Evolutionary conservation across 2,113 vertebrate species (phyloP).

Genomic region (Rhinolophus ferrumequinum): DNA sequence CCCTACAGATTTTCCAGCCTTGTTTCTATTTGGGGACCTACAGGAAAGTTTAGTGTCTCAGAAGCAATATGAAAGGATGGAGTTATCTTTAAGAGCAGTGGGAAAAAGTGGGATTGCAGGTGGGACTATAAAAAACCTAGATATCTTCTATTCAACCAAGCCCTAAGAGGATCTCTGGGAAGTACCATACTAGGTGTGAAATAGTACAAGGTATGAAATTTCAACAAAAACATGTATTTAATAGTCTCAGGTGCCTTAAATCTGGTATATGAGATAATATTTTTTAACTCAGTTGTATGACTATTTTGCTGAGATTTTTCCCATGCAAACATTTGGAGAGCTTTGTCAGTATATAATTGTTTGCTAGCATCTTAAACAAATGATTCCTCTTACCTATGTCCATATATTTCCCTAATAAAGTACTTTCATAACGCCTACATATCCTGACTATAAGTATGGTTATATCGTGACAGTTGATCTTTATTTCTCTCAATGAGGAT

Average conservation of each 20-base stretch:
- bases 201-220: neutral
- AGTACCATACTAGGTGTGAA: neutral
- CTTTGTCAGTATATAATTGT: neutral
- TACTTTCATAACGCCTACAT: neutral
- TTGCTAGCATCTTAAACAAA: neutral
- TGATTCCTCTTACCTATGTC: neutral
- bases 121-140: neutral
- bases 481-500: neutral
- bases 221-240: neutral
- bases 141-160: neutral
- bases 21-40: neutral
- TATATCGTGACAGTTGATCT: neutral
- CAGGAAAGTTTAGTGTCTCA: neutral
- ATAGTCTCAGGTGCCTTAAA: neutral
- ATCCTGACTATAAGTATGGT: neutral
- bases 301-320: neutral
- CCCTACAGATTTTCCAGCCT: neutral
- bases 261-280: neutral
- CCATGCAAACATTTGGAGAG: neutral
- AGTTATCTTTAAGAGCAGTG: neutral
- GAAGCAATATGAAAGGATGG: neutral
- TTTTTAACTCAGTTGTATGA: neutral
- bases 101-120: neutral
- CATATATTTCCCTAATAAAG: neutral
- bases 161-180: neutral